phyloP scores from a whole-genome alignment of 1,140 invertebrate genomes.

The Eumaeus atala region DNA sequence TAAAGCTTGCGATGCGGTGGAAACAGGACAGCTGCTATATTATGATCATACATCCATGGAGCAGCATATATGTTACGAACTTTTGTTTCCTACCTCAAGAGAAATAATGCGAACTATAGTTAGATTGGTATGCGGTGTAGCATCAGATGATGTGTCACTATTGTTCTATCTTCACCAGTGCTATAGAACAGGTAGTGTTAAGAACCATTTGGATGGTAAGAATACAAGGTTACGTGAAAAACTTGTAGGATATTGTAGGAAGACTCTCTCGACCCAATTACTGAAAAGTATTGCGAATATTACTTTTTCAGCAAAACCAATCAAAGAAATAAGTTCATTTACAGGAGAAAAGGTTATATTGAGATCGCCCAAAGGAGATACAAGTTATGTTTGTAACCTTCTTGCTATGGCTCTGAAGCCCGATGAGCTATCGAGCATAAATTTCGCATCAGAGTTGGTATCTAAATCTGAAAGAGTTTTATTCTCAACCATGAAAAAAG shows the following conservation, averaged over 20 bases:
- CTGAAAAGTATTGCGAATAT: slow-evolving; percentile 51
- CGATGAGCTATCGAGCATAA: slow-evolving; percentile 44
- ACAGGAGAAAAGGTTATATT: slow-evolving; percentile 52
- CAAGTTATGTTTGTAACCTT: slow-evolving; percentile 52
- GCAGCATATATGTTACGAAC: slow-evolving; percentile 41
- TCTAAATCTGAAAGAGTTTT: slow-evolving; percentile 30
- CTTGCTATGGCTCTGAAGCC: slow-evolving; percentile 59
- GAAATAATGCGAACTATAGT: slow-evolving; percentile 59
- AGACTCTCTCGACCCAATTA: slow-evolving; percentile 41
- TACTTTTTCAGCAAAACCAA: slow-evolving; percentile 38
- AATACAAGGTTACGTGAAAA: slow-evolving; percentile 59
- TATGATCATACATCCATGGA: slow-evolving; percentile 63
- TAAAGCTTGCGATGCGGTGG: slow-evolving; percentile 23
- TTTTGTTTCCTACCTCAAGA: slow-evolving; percentile 48
- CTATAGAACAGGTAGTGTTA: slow-evolving; percentile 44
- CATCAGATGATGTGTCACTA: slow-evolving; percentile 45
- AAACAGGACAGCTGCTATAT: slow-evolving; percentile 41
- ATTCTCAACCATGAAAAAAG: slow-evolving; percentile 33
- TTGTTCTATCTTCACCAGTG: slow-evolving; percentile 63
- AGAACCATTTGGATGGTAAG: slow-evolving; percentile 50
- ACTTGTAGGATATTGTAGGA: slow-evolving; percentile 51
- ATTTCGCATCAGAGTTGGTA: slow-evolving; percentile 43
- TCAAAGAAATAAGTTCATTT: slow-evolving; percentile 50
- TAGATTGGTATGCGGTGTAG: slow-evolving; percentile 47
- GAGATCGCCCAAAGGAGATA: slow-evolving; percentile 51